Evolutionary conservation across 2,797 vertebrate species (phyloP), one percentile per base, ranked within the genome.

Genomic region (Tadarida brasiliensis): DNA sequence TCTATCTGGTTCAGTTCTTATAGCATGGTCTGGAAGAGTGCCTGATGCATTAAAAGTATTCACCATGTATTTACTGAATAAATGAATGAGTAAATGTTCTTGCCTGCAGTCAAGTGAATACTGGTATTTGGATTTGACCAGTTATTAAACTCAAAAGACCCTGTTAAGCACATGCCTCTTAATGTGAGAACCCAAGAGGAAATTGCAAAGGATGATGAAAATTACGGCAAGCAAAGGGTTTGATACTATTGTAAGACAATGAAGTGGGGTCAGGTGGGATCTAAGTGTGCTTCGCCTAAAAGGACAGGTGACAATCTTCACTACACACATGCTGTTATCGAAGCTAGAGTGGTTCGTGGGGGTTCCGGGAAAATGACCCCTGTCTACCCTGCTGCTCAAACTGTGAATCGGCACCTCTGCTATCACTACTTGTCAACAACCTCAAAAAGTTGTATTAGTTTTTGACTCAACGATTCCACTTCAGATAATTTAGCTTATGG

Each of bases 401-500:
- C 44, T 80, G 12, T 67, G 93, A 76, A 47, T 12, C 74, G 16
- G 10, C 19, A 49, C 4, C 10, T 92, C 35, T 67, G 19, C 11
- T 74, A 73, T 91, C 44, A 81, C 28, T 94, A 76, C 16, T 90
- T 81, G 82, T 2, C 24, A 67, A 85, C 87, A 77, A 1, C 8
- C 49, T 88, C 73, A 90, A 77, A 59, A 87, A 30, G 7, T 51
- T 78, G 22, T 14, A 88, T 91, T 61, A 78, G 82, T 87, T 82
- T 68, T 71, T 86, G 22, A 86, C 3, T 28, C 35, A 91, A 15
- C 12, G 77, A 57, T 82, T 85, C 9, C 0, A 8, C 1, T 84
- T 80, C 28, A 20, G 87, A n/a, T 87, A 71, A 93, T 67, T 90
- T 92, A 93, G 61, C 35, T 78, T 90, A 51, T 57, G 14, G 47